Evolutionary conservation across 2,888 invertebrate genomes (phyloP).

Genomic region (Pasiphila rectangulata): DNA sequence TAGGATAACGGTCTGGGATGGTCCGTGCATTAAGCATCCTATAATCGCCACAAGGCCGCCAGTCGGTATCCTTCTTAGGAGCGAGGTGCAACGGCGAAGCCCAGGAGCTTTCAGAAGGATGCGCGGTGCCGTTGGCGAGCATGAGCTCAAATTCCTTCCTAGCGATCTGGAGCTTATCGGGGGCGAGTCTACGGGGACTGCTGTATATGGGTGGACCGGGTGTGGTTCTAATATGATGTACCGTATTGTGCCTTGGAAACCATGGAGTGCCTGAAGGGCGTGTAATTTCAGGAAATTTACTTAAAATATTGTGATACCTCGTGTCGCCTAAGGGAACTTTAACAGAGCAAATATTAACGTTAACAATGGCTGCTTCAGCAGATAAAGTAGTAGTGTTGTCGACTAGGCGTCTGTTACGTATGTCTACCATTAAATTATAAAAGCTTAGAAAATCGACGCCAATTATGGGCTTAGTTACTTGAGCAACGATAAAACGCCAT

Average conservation of each 20-base stretch:
- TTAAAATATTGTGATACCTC: constrained; percentile 6
- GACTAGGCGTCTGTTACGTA: too few relatives aligned
- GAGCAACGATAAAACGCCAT: too few relatives aligned
- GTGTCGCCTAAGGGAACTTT: too few relatives aligned
- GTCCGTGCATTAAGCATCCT: too few relatives aligned
- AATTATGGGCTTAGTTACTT: too few relatives aligned
- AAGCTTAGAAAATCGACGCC: too few relatives aligned
- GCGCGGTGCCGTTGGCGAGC: constrained; percentile 2
- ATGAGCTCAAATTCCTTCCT: constrained; percentile 8
- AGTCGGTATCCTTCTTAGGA: constrained; percentile 9
- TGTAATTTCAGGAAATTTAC: constrained; percentile 15
- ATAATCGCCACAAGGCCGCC: constrained; percentile 9
- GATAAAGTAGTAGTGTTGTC: too few relatives aligned
- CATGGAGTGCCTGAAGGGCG: constrained; percentile 11
- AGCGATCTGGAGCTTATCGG: constrained; percentile 14
- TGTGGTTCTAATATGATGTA: constrained; percentile 20
- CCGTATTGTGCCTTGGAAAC: constrained; percentile 9
- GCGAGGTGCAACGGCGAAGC: too few relatives aligned
- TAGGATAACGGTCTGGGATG: constrained; percentile 26
- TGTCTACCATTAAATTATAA: too few relatives aligned
- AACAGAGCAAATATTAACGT: too few relatives aligned
- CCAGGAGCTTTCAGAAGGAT: constrained; percentile 8
- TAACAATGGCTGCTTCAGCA: too few relatives aligned
- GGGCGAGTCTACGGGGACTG: constrained; percentile 12
- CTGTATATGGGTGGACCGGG: constrained; percentile 19